phyloP scores from a whole-genome alignment of 2,888 invertebrate species.

The Microctonus aethiopoides region DNA sequence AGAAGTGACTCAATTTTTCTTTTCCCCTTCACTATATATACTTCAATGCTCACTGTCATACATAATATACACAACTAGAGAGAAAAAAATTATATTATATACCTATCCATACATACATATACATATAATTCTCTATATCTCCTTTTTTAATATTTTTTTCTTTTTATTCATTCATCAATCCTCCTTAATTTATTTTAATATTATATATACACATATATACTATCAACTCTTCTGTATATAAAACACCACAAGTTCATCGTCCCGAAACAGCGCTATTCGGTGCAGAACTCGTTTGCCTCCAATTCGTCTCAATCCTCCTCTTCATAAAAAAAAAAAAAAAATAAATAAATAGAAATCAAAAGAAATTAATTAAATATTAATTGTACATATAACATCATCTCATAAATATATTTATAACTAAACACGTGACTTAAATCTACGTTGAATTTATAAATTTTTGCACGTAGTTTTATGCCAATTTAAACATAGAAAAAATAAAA shows the following conservation, averaged over 20 bases:
- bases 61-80: not conserved
- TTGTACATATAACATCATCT: conserved; percentile 3
- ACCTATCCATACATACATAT: too few species aligned
- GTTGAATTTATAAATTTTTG: not conserved
- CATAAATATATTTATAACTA: not conserved
- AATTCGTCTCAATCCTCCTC: conserved; percentile 28
- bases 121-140: too few species aligned
- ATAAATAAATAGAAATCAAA: not conserved
- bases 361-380: not conserved
- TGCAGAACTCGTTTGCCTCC: conserved; percentile 44
- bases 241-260: conserved; percentile 35
- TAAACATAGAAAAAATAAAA: not conserved
- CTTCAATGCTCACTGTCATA: not conserved
- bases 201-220: not conserved
- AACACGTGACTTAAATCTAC: not conserved
- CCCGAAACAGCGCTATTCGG: conserved; percentile 40
- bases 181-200: not conserved
- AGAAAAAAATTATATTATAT: not conserved
- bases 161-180: not conserved
- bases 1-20: not conserved
- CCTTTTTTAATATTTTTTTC: not conserved
- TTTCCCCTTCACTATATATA: not conserved
- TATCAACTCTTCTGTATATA: not conserved
- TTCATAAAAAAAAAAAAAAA: not conserved
- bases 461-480: too few species aligned